Evolutionary conservation across 2,113 vertebrate genomes (phyloP), one percentile per base, ranked within the genome.

Genomic region (Sinocyclocheilus maitianheensis): DNA sequence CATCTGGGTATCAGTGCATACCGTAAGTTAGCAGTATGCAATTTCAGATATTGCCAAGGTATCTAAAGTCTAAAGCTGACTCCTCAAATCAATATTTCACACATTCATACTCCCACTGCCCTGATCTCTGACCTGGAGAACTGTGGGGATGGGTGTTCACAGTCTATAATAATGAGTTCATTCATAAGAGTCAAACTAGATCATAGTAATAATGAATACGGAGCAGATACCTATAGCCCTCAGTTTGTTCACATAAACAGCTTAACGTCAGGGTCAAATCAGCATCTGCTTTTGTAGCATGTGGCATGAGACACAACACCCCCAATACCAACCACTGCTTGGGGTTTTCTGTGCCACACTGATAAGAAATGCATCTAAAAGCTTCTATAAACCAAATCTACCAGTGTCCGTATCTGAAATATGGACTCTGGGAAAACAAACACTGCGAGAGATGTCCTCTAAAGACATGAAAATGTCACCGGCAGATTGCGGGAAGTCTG

Each of bases 191-290:
- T 43, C 20, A 20, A 71, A 71, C 8, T 22, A 72, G 18, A 72
- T 40, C 16, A 43, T 22, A 72, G 11, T 72, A 37, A 72, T 74
- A n/a, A 20, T 22, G 20, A 43, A 74, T 3, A 43, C 69, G 12
- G 34, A 72, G 37, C 69, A 72, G 69, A 43, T 2, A 43, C 71
- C 37, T 43, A 72, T 22, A 37, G 67, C 34, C 30, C 14, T 71
- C 7, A 71, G 67, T 37, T 37, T 71, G 67, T 18, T 37, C 67
- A 71, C 67, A 69, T 69, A 43, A 46, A 74, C 71, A 74, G 65
- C 26, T 62, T 60, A 51, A 16, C 20, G n/a, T 8, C 71, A 77
- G 16, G 16, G 16, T 18, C 13, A 62, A 46, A 74, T n/a, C 43
- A 65, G 14, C 8, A 34, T 86, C 16, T 63, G 12, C 16, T 18